Evolutionary conservation across 30 jellyfish, hydroid and myxozoan genomes (phyloP).

Genomic region (Turritopsis rubra): DNA sequence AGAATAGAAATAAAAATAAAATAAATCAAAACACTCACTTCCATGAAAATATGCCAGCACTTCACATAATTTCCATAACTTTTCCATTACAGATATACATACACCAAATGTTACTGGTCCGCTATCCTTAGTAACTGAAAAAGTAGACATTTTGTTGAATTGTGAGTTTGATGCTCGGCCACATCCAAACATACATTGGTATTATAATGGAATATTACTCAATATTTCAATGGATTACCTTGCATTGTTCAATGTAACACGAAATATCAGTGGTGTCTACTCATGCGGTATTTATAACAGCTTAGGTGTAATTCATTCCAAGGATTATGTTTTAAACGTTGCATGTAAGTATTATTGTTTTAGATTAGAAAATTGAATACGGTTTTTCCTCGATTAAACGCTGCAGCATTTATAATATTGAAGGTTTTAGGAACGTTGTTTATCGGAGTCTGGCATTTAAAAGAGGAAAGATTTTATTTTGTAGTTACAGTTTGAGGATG

Average conservation of each 20-base stretch:
- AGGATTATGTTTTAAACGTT: neutral
- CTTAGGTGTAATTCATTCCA: neutral
- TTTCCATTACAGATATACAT: neutral
- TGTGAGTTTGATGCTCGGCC: neutral
- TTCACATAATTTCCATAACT: no score
- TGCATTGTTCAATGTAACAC: neutral
- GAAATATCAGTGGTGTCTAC: neutral
- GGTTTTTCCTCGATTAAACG: no score
- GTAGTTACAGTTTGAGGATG: no score
- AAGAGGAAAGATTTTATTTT: no score
- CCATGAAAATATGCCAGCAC: no score
- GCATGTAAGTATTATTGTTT: neutral
- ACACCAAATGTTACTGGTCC: constrained; percentile 15
- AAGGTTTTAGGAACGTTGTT: no score
- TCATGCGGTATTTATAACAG: neutral
- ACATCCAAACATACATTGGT: neutral
- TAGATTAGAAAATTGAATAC: no score
- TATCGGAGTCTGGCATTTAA: no score
- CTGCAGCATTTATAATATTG: no score
- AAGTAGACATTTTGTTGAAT: neutral
- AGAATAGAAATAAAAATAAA: no score
- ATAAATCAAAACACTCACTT: no score
- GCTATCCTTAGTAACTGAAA: neutral
- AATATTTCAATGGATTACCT: neutral
- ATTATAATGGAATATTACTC: neutral